Base-by-base conservation (phyloP, 1,140 invertebrate genomes). In the Euglossa dilemma region DNA sequence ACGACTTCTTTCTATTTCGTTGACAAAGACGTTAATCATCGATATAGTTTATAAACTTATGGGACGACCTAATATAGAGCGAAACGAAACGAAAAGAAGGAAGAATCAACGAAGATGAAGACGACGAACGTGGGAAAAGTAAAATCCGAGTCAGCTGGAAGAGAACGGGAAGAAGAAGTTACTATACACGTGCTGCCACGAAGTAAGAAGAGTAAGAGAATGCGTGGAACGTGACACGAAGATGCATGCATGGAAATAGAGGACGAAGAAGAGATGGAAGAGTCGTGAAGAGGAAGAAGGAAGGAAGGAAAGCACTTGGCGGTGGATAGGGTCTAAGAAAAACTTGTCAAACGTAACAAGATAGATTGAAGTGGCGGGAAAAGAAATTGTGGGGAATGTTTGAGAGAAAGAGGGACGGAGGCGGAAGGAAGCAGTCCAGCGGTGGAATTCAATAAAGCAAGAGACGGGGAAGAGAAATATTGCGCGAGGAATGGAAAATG, bases 341-440 rank as follows among this genome's bases (percentile, higher is more conserved):
- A 76, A 76, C 74, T 76, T 76, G 74, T 66, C 74, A 76, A 76
- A 76, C 74, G 47, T 76, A 76, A 63, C 47, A 54, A 76, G 74
- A 76, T 76, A 64, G 47, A 76, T 76, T 50, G 74, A 76, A 76
- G 50, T 20, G 47, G 28, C 16, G 45, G 73, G 73, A 20, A 52
- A 52, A 75, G 73, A 63, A 75, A 64, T 76, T 63, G 47, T 59
- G 28, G 74, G 61, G 56, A 76, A 76, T 52, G 61, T 36, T 54
- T 23, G 74, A 20, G 28, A 54, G 57, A 52, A 70, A 45, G 61
- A 77, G 25, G 36, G 18, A 52, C n/a, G n/a, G 20, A 36, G 18
- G 8, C 9, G 28, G 25, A 57, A 64, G 50, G 61, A 52, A 64
- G 25, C 56, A 9, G 73, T 52, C 74, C 20, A 25, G 4, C 47